A percentile compares a stretch with the other conserved stretches of the same genome.
Conservation (phyloP, 2,888 invertebrate species). For the Heliconius ethilla region DNA sequence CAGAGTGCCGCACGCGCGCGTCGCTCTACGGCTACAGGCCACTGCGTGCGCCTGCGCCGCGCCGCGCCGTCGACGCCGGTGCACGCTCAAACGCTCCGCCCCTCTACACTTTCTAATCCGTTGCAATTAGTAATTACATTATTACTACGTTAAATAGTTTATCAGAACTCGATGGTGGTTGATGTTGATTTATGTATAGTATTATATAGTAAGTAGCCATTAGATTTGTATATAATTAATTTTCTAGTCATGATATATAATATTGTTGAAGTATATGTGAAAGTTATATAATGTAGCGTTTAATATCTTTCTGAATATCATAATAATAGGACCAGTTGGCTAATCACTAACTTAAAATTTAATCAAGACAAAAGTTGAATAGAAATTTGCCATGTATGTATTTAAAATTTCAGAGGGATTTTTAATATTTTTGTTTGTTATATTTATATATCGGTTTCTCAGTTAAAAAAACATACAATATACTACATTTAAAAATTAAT, state of each 20-base stretch:
- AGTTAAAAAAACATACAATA: not conserved
- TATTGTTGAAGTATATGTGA: not conserved
- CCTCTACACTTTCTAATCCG: constrained; percentile 59
- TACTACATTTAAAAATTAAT: not conserved
- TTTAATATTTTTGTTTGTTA: no score
- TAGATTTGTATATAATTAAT: not conserved
- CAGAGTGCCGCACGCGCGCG: constrained; percentile 54
- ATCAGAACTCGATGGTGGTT: constrained; percentile 48
- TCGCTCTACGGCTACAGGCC: constrained; percentile 60
- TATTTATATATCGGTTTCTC: not conserved
- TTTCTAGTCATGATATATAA: not conserved
- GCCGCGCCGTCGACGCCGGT: constrained; percentile 51
- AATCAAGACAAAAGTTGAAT: not conserved
- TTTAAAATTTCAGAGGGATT: not conserved
- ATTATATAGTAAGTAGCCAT: not conserved
- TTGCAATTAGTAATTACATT: constrained; percentile 58
- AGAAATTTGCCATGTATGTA: not conserved
- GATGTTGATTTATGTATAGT: constrained; percentile 33
- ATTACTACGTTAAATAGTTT: constrained; percentile 57
- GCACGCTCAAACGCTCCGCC: constrained; percentile 45
- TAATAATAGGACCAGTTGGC: not conserved
- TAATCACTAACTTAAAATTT: not conserved
- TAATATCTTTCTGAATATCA: not conserved
- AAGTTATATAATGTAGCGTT: not conserved
- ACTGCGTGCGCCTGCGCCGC: constrained; percentile 53